A percentile compares a stretch with the other conserved stretches of the same genome.
These are phyloP conservation scores for Atherinosoma microstoma DNA, from an alignment of 2,797 vertebrate species.

Conservation along the genomic window DNA sequence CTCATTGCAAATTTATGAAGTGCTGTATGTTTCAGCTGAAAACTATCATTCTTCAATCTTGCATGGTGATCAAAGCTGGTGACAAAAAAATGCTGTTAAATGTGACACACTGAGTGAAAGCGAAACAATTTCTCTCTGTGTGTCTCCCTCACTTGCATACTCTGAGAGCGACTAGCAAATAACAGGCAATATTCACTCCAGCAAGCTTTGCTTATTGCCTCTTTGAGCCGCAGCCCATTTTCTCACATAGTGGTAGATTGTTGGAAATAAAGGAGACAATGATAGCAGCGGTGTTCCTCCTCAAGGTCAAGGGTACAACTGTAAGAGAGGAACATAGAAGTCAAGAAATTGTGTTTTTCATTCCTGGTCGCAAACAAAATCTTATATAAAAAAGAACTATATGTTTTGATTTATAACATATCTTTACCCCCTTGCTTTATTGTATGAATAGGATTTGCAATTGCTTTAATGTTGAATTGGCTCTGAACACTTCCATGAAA, in stretches of 20 bases:
- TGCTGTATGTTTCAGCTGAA: neutral
- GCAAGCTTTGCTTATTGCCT: slow-evolving; percentile 41
- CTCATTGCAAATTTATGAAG: neutral
- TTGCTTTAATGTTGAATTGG: neutral
- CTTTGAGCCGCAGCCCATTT: slow-evolving; percentile 34
- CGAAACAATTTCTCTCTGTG: slow-evolving; percentile 3
- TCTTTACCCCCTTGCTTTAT: slow-evolving; percentile 4
- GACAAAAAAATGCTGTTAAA: slow-evolving; percentile 26
- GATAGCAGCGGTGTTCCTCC: slow-evolving; percentile 45
- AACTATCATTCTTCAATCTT: neutral
- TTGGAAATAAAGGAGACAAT: slow-evolving; percentile 47
- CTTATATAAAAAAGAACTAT: neutral
- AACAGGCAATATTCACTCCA: slow-evolving; percentile 39
- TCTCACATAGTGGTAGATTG: slow-evolving; percentile 31
- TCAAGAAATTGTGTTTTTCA: slow-evolving; percentile 59
- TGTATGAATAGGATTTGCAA: neutral
- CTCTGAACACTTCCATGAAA: neutral
- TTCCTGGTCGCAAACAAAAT: slow-evolving; percentile 43
- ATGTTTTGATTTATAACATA: slow-evolving; percentile 23
- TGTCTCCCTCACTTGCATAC: slow-evolving; percentile 15
- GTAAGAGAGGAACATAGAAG: slow-evolving; percentile 31
- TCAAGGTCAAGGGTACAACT: slow-evolving; percentile 64
- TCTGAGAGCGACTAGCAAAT: slow-evolving; percentile 34
- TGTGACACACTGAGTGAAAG: neutral
- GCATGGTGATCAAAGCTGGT: slow-evolving; percentile 24